Evolutionary conservation across 2,888 invertebrate species (phyloP).

Genomic region (Bembecia ichneumoniformis): DNA sequence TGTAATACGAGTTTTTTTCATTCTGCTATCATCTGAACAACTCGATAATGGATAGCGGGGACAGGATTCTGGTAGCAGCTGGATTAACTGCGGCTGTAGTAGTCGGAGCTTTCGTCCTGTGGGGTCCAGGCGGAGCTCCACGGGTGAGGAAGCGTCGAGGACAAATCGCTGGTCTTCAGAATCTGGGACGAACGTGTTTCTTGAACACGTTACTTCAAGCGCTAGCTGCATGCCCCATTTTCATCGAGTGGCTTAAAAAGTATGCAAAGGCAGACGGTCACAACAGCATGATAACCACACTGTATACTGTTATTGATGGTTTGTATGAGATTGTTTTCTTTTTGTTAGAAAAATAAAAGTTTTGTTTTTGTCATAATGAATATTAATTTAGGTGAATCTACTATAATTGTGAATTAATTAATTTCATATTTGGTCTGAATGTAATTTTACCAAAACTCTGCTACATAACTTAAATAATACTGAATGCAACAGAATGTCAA

Average conservation of each 20-base stretch:
- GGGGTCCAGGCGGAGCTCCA: constrained; percentile 80
- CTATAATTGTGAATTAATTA: too few relatives aligned
- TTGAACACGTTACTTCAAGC: constrained; percentile 93
- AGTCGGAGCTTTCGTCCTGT: constrained; percentile 86
- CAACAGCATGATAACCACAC: constrained; percentile 80
- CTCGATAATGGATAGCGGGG: constrained; percentile 77
- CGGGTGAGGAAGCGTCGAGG: constrained; percentile 76
- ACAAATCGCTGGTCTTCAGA: constrained; percentile 87
- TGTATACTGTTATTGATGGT: constrained; percentile 84
- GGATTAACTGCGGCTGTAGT: constrained; percentile 86
- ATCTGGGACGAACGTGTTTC: constrained; percentile 94
- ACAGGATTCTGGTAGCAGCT: constrained; percentile 83
- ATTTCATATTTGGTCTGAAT: too few relatives aligned
- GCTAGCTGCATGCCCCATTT: constrained; percentile 87
- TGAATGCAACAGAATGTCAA: too few relatives aligned
- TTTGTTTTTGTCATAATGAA: neutral
- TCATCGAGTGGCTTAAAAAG: constrained; percentile 85
- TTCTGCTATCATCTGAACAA: too few relatives aligned
- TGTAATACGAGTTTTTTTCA: too few relatives aligned
- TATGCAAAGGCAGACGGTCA: constrained; percentile 75
- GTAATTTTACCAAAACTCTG: too few relatives aligned
- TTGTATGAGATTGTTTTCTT: constrained; percentile 16
- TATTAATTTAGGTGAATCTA: too few relatives aligned
- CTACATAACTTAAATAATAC: too few relatives aligned
- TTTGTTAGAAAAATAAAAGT: neutral